phyloP scores from a whole-genome alignment of 35 echinoderm and acorn worm genomes.

The Chiridota heheva region DNA sequence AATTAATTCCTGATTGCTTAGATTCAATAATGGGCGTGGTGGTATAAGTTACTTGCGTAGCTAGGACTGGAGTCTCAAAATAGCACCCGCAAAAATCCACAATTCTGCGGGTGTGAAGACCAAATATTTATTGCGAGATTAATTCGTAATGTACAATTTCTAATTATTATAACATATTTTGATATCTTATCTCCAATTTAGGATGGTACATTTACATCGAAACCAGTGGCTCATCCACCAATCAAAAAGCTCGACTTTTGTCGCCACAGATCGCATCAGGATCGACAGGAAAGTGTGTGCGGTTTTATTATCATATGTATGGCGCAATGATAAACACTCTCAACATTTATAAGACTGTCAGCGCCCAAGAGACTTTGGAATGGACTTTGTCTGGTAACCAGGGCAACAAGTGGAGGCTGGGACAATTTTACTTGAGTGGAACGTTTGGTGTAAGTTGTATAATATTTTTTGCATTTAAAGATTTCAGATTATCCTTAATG shows the following conservation, averaged over 20 bases:
- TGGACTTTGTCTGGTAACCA: slow-evolving; percentile 41
- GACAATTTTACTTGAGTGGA: slow-evolving; percentile 8
- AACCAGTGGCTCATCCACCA: background rate
- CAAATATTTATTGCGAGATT: too few species aligned
- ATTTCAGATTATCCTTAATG: too few species aligned
- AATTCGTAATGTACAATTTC: too few species aligned
- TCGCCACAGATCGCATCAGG: slow-evolving; percentile 2
- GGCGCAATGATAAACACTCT: slow-evolving; percentile 17
- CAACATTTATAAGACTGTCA: background rate
- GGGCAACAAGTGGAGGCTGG: slow-evolving; percentile 17
- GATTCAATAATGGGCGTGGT: too few species aligned
- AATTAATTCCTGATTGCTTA: too few species aligned
- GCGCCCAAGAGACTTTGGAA: background rate
- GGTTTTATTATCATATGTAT: slow-evolving; percentile 24
- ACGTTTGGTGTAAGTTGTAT: background rate
- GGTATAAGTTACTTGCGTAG: too few species aligned
- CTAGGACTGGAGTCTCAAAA: too few species aligned
- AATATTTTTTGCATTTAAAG: too few species aligned
- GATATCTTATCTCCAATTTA: background rate
- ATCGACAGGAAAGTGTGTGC: background rate
- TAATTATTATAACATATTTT: too few species aligned
- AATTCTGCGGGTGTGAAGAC: too few species aligned
- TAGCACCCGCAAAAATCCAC: too few species aligned
- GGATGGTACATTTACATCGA: slow-evolving; percentile 13
- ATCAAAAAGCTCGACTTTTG: background rate